A percentile compares a stretch with the other conserved stretches of the same genome.
phyloP scores from a whole-genome alignment of 2,888 invertebrate species.

The Nephrotoma guestfalica region DNA sequence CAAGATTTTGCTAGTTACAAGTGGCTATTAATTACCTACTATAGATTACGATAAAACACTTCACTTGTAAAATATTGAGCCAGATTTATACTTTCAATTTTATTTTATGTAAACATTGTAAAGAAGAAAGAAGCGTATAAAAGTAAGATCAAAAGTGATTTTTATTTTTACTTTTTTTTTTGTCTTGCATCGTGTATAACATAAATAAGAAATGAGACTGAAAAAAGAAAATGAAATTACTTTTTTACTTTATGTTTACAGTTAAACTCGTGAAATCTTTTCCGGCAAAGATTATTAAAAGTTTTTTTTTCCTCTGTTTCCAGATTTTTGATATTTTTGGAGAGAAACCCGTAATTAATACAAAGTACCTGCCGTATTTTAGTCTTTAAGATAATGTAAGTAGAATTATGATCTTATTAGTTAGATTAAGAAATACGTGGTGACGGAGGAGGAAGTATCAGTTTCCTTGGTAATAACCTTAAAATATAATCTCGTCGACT shows the following conservation, averaged over 20 bases:
- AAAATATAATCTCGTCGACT: too few species aligned
- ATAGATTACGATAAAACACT: background rate
- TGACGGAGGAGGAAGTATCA: too few species aligned
- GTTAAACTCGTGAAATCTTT: background rate
- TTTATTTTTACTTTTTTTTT: background rate
- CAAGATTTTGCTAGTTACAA: background rate
- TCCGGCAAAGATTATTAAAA: background rate
- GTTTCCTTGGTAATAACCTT: too few species aligned
- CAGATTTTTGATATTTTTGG: background rate
- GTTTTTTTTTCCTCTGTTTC: background rate
- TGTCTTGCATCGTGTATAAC: background rate
- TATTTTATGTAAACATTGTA: background rate
- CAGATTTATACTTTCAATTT: background rate
- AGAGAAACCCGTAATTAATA: background rate
- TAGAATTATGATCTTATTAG: background rate
- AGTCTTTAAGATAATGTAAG: background rate
- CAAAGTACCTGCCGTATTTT: background rate
- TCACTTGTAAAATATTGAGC: background rate
- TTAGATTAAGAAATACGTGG: background rate
- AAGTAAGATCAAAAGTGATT: background rate
- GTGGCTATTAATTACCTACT: background rate
- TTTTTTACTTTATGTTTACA: background rate
- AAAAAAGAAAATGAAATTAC: background rate
- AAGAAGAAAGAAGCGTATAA: background rate
- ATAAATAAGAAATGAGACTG: background rate